Evolutionary conservation across 2,888 invertebrate species (phyloP), one percentile per base, ranked within the genome.

Genomic region (Hyppa rectilinea): DNA sequence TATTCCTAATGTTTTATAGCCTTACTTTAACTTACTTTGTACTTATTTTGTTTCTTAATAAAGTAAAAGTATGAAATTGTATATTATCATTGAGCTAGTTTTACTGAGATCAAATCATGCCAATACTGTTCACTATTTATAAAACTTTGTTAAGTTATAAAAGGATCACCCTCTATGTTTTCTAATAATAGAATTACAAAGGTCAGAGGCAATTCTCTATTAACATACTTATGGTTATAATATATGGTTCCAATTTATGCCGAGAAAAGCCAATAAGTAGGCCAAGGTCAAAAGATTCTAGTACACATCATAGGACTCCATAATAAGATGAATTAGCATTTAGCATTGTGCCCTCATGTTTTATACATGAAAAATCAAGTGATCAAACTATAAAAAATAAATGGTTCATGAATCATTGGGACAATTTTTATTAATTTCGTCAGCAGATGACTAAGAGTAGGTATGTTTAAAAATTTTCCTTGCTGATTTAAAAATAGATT

Each of bases 151-250:
- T 14, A 20, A 20, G 7, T 17, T 38, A 50, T 23, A 38, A 31
- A 52, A 43, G 36, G 20, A 50, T 29, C 36, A 56, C 50, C 71
- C 17, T 56, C 23, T 26, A 43, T 17, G 6, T 23, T 69, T 58
- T n/a, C 61, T 71, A 45, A 26, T 55, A 55, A 71, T 71, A 74
- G 38, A 74, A 45, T 20, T 9, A 60, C 20, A 74, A 78, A 78
- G 60, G 36, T 71, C 60, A 52, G 14, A 55, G 56, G 31, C 29
- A 50, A 12, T 26, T 36, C 17, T 52, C n/a, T 38, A 55, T 45
- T n/a, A 75, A n/a, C 9, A 43, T 43, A 53, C 14, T 6, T 56
- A 43, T 40, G 17, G 29, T n/a, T 49, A n/a, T 26, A n/a, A n/a
- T n/a, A n/a, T n/a, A 12, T 3, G 45, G 4, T 31, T 20, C 20